Conservation (phyloP, 2,797 vertebrate species). For the Sebastes dallii region DNA sequence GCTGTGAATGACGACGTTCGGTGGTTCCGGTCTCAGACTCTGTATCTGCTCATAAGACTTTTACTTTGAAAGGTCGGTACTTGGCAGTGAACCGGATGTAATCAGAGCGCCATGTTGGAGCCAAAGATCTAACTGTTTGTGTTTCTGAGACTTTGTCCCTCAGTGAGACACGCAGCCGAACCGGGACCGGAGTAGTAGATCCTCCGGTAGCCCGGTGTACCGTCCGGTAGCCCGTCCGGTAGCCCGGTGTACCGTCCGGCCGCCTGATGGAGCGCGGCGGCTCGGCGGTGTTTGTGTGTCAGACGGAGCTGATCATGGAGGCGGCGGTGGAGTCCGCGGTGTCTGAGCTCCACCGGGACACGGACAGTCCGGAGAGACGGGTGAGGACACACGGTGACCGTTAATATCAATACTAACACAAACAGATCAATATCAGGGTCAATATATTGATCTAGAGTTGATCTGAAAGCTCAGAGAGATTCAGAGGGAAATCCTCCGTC, state of each 20-base stretch:
- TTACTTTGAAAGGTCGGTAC: neutral
- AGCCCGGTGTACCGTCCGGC: too few relatives aligned
- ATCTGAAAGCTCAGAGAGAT: neutral
- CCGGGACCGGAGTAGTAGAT: neutral
- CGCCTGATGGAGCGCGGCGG: too few relatives aligned
- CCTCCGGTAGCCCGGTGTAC: neutral
- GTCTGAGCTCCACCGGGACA: neutral
- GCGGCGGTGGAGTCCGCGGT: neutral
- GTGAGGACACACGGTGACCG: neutral
- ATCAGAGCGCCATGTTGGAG: neutral
- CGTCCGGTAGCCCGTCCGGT: neutral
- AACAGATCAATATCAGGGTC: too few relatives aligned
- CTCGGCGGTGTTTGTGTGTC: neutral
- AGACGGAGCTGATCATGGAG: neutral
- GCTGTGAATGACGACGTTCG: too few relatives aligned
- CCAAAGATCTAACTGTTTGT: neutral
- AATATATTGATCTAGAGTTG: neutral
- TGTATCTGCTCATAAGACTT: neutral
- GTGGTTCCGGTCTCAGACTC: too few relatives aligned
- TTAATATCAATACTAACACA: too few relatives aligned
- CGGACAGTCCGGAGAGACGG: neutral
- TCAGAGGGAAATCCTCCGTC: neutral
- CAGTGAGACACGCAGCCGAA: too few relatives aligned
- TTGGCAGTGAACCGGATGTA: neutral
- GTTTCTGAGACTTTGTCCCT: neutral